Percentiles rank a stretch among this genome's conserved stretches.
Evolutionary conservation across 1,140 invertebrate genomes (phyloP).

Genomic region (Apis dorsata): DNA sequence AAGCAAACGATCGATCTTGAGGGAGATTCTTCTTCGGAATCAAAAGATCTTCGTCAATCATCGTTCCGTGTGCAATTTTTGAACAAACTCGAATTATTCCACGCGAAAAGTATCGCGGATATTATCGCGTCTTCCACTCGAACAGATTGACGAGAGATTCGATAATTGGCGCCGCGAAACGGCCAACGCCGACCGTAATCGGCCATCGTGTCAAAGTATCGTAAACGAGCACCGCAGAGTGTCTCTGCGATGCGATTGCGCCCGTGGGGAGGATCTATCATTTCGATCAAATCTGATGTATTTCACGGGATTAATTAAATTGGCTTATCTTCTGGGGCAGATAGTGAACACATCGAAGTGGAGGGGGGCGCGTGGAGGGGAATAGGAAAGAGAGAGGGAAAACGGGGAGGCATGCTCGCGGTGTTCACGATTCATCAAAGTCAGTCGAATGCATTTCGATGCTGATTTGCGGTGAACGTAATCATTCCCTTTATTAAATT

Average conservation of each 20-base stretch:
- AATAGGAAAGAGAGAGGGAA: neutral
- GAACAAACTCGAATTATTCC: too few relatives aligned
- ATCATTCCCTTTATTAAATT: constrained; percentile 69
- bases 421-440: constrained; percentile 62
- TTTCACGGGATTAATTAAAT: constrained; percentile 64
- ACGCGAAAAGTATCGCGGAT: too few relatives aligned
- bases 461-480: constrained; percentile 66
- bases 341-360: neutral
- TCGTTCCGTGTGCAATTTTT: too few relatives aligned
- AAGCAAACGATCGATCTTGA: too few relatives aligned
- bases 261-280: constrained; percentile 21
- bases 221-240: neutral
- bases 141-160: neutral
- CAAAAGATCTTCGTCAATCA: too few relatives aligned
- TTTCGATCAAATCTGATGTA: constrained; percentile 32
- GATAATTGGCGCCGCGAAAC: neutral
- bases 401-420: constrained; percentile 10
- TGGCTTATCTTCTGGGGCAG: constrained; percentile 58
- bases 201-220: constrained; percentile 41
- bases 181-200: constrained; percentile 15
- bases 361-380: neutral
- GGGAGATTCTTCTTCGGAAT: too few relatives aligned
- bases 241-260: constrained; percentile 42
- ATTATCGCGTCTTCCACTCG: neutral
- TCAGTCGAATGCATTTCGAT: constrained; percentile 62